A percentile compares a stretch with the other conserved stretches of the same genome.
Evolutionary conservation across 1,140 invertebrate species (phyloP).

Genomic region (Heliconius hewitsoni): DNA sequence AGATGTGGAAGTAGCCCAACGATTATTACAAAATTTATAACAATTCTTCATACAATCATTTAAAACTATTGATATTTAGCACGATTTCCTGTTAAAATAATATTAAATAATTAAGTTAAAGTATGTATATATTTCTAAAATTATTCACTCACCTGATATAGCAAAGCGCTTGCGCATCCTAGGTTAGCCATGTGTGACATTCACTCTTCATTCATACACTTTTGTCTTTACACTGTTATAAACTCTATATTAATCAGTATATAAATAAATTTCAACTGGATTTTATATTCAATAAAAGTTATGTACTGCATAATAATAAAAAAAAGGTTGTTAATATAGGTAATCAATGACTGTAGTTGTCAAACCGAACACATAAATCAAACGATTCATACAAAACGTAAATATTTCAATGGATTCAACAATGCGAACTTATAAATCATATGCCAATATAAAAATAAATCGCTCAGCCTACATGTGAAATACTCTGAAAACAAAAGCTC

Average conservation of each 20-base stretch:
- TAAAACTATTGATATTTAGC: too few relatives aligned
- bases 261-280: too few relatives aligned
- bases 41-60: too few relatives aligned
- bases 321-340: background rate
- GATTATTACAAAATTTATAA: too few relatives aligned
- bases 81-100: too few relatives aligned
- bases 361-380: background rate
- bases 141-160: slow-evolving; percentile 54
- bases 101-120: too few relatives aligned
- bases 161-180: slow-evolving; percentile 54
- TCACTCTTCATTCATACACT: slow-evolving; percentile 35
- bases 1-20: too few relatives aligned
- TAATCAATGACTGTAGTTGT: slow-evolving; percentile 13
- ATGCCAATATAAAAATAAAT: slow-evolving; percentile 69
- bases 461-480: slow-evolving; percentile 77
- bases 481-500: slow-evolving; percentile 79
- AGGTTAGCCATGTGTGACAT: slow-evolving; percentile 49
- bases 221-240: slow-evolving; percentile 30
- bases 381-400: slow-evolving; percentile 9
- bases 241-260: background rate
- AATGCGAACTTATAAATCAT: slow-evolving; percentile 69
- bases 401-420: slow-evolving; percentile 46
- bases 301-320: too few relatives aligned
- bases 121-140: too few relatives aligned
- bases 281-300: too few relatives aligned